Evolutionary conservation across 2,113 vertebrate species (phyloP).

Genomic region (Phycodurus eques): DNA sequence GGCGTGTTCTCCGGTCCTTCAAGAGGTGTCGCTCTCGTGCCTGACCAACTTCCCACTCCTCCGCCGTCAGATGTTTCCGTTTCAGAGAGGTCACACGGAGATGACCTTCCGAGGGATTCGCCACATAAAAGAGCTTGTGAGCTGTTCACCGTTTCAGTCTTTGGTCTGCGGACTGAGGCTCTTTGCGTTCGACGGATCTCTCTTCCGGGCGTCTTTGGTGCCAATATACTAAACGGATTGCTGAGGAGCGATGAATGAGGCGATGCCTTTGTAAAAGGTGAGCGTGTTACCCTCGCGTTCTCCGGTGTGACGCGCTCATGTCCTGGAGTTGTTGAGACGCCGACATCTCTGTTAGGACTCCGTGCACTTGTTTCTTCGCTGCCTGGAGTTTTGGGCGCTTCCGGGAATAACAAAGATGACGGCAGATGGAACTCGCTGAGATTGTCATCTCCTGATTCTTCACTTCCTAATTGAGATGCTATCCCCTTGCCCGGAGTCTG

Average conservation of each 20-base stretch:
- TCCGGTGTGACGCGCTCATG: slow-evolving; percentile 74
- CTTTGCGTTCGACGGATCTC: slow-evolving; percentile 79
- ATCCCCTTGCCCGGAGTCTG: slow-evolving; percentile 79
- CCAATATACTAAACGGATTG: slow-evolving; percentile 69
- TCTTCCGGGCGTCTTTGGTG: slow-evolving; percentile 94
- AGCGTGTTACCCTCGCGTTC: slow-evolving; percentile 71
- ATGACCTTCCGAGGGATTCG: slow-evolving; percentile 17
- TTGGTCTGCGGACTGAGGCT: slow-evolving; percentile 40
- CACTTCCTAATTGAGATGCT: slow-evolving; percentile 62
- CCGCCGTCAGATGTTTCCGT: slow-evolving; percentile 20
- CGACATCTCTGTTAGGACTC: slow-evolving; percentile 73
- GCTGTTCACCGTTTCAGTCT: background rate
- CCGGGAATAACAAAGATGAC: slow-evolving; percentile 70
- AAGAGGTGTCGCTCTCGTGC: slow-evolving; percentile 54
- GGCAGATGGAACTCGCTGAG: slow-evolving; percentile 5
- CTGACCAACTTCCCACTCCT: background rate
- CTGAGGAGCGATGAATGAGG: slow-evolving; percentile 77
- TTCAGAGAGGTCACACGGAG: slow-evolving; percentile 38
- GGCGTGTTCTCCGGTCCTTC: slow-evolving; percentile 86
- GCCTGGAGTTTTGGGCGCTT: slow-evolving; percentile 83
- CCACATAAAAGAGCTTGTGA: slow-evolving; percentile 4
- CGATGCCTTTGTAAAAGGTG: slow-evolving; percentile 77
- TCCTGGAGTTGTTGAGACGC: slow-evolving; percentile 79
- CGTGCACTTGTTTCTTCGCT: slow-evolving; percentile 67
- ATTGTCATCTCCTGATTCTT: slow-evolving; percentile 55